Evolutionary conservation across 2,888 invertebrate species (phyloP).

Genomic region (Melanophora roralis): DNA sequence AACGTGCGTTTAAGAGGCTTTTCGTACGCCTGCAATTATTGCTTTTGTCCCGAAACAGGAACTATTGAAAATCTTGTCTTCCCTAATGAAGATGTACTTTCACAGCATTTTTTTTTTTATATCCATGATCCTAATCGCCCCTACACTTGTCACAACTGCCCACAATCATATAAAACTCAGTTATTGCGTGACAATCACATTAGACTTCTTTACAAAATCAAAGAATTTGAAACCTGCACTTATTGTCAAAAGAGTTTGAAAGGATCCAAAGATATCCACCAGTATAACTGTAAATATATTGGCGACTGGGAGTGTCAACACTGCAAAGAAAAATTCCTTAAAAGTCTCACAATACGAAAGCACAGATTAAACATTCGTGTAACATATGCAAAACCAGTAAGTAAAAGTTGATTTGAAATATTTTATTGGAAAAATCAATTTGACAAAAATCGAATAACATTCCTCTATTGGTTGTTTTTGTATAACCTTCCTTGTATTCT

Average conservation of each 20-base stretch:
- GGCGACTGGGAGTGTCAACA: conserved; percentile 63
- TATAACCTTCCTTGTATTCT: conserved; percentile 13
- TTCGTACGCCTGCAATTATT: too few relatives aligned
- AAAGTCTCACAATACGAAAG: conserved; percentile 52
- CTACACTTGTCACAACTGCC: too few relatives aligned
- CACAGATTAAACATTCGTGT: conserved; percentile 42
- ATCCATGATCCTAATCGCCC: too few relatives aligned
- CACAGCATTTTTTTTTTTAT: too few relatives aligned
- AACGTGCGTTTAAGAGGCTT: too few relatives aligned
- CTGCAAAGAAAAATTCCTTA: conserved; percentile 59
- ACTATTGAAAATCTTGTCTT: too few relatives aligned
- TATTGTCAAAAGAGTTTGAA: conserved; percentile 60
- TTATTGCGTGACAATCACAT: conserved; percentile 64
- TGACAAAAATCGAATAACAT: neutral
- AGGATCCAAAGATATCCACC: conserved; percentile 52
- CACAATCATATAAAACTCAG: too few relatives aligned
- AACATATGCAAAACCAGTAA: conserved; percentile 61
- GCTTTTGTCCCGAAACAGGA: too few relatives aligned
- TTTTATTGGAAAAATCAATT: neutral
- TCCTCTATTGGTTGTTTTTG: neutral
- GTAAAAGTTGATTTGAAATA: conserved; percentile 17
- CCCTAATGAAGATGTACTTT: too few relatives aligned
- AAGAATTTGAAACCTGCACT: conserved; percentile 46
- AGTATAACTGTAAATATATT: conserved; percentile 59
- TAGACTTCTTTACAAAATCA: conserved; percentile 38